A percentile compares a stretch with the other conserved stretches of the same genome.
phyloP scores from a whole-genome alignment of 1,140 invertebrate species.

The Drosophila trapezifrons region DNA sequence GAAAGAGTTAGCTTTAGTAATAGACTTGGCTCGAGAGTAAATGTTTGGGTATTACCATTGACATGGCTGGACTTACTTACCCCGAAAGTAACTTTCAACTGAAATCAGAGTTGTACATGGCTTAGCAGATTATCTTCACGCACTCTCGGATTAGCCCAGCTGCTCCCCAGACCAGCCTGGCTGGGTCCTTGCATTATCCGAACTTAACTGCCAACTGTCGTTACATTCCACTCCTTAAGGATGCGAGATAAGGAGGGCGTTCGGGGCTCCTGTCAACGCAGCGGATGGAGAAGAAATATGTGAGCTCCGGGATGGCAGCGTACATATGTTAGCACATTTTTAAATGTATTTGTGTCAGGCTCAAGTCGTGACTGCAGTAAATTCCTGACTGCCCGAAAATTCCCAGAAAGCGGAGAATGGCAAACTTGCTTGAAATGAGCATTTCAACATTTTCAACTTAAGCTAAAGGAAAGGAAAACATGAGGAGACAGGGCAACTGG shows the following conservation, averaged over 20 bases:
- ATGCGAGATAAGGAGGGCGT: slow-evolving; percentile 15
- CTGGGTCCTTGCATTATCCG: slow-evolving; percentile 28
- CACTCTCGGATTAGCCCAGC: slow-evolving; percentile 19
- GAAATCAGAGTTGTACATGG: slow-evolving; percentile 38
- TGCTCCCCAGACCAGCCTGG: background rate
- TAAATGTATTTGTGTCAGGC: slow-evolving; percentile 72
- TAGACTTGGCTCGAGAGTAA: background rate
- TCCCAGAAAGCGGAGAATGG: slow-evolving; percentile 37
- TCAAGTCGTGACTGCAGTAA: slow-evolving; percentile 76
- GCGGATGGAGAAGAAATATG: slow-evolving; percentile 39
- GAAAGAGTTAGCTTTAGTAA: no score
- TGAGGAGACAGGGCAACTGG: slow-evolving; percentile 24
- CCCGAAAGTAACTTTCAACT: slow-evolving; percentile 1
- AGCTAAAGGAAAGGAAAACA: slow-evolving; percentile 4
- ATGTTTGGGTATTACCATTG: background rate
- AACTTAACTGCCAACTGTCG: slow-evolving; percentile 55
- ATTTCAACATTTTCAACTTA: slow-evolving; percentile 66
- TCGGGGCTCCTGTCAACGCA: slow-evolving; percentile 35
- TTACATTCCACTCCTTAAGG: slow-evolving; percentile 25
- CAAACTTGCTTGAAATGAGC: slow-evolving; percentile 51
- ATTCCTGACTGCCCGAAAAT: slow-evolving; percentile 63
- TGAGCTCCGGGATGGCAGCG: slow-evolving; percentile 37
- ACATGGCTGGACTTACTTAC: slow-evolving; percentile 6
- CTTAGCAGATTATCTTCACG: slow-evolving; percentile 42
- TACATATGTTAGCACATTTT: slow-evolving; percentile 68